phyloP scores from a whole-genome alignment of 2,113 vertebrate species.

The Seriola quinqueradiata region DNA sequence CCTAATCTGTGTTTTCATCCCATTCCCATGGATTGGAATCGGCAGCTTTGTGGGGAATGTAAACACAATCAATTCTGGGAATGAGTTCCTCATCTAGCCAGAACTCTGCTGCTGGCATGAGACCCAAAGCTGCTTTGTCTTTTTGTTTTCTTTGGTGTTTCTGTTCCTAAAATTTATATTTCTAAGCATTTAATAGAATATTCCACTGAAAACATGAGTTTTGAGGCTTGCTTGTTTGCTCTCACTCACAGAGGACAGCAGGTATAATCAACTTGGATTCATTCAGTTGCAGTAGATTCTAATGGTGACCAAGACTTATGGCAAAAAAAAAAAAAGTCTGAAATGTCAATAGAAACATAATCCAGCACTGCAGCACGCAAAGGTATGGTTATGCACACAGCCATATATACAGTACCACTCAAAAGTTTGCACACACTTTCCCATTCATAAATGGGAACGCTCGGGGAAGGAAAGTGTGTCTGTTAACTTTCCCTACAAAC shows the following conservation, averaged over 20 bases:
- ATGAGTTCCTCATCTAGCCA: slow-evolving; percentile 43
- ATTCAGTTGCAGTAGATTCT: background rate
- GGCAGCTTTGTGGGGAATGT: slow-evolving; percentile 58
- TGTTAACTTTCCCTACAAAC: background rate
- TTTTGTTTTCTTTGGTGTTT: background rate
- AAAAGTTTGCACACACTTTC: no score
- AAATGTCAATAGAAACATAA: background rate
- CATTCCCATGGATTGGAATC: slow-evolving; percentile 45
- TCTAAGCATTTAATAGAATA: slow-evolving; percentile 8
- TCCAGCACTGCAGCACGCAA: background rate
- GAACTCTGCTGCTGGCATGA: slow-evolving; percentile 8
- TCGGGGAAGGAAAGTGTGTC: no score
- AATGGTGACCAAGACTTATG: background rate
- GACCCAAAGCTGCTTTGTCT: slow-evolving; percentile 19
- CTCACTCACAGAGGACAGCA: background rate
- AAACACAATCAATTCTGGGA: slow-evolving; percentile 68
- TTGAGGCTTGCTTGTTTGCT: background rate
- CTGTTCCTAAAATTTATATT: background rate
- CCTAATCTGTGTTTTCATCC: slow-evolving; percentile 43
- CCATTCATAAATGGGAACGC: no score
- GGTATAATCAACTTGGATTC: background rate
- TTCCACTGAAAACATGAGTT: background rate
- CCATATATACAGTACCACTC: background rate
- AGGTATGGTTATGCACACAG: background rate
- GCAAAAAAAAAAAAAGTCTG: background rate